Conservation (phyloP, 2,888 invertebrate species). For the Criorhina ranunculi region DNA sequence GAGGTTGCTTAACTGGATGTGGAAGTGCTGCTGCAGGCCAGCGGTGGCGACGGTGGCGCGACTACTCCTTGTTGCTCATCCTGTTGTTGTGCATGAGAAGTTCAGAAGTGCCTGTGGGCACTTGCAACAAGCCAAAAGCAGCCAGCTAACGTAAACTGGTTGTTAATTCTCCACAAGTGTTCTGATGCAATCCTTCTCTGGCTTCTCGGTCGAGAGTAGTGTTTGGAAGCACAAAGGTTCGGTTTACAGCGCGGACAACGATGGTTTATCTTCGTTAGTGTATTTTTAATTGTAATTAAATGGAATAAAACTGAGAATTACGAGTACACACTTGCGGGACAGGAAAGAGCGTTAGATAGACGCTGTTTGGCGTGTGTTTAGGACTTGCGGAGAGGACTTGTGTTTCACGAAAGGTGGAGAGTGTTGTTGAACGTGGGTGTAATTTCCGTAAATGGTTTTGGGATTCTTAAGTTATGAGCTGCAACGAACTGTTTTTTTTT, state of each 20-base stretch:
- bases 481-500: conserved; percentile 32
- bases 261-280: conserved; percentile 75
- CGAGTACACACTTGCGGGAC: conserved; percentile 62
- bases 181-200: conserved; percentile 32
- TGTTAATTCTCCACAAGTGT: conserved; percentile 49
- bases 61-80: conserved; percentile 71
- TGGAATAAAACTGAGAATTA: conserved; percentile 71
- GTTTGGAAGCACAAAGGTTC: conserved; percentile 35
- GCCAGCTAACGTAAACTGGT: conserved; percentile 58
- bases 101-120: conserved; percentile 54
- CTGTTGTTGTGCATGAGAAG: conserved; percentile 52
- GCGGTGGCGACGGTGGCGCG: too few species aligned
- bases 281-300: conserved; percentile 77
- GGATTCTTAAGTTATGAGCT: conserved; percentile 46
- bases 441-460: conserved; percentile 58
- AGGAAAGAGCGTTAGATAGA: conserved; percentile 51
- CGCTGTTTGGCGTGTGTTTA: conserved; percentile 29
- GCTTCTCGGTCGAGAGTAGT: conserved; percentile 4
- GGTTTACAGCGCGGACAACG: conserved; percentile 49
- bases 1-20: conserved; percentile 64
- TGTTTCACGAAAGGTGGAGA: conserved; percentile 5
- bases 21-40: conserved; percentile 37
- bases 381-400: conserved; percentile 19
- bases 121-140: conserved; percentile 26
- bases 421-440: conserved; percentile 60